Evolutionary conservation across 1,140 invertebrate species (phyloP).

Genomic region (Tachypleus tridentatus): DNA sequence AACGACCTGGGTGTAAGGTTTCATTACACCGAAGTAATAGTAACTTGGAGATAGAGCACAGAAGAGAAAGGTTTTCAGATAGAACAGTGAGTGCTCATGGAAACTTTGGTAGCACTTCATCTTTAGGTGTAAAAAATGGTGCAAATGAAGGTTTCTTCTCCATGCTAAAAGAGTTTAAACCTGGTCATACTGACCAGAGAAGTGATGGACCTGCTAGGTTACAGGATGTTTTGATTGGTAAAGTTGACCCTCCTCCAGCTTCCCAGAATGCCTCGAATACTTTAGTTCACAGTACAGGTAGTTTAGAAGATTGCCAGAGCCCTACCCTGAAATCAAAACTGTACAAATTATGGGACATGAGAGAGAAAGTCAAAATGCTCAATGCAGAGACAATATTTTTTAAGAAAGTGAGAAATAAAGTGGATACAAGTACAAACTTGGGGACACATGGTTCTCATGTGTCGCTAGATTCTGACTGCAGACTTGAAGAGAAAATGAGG

Average conservation of each 20-base stretch:
- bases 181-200: conserved; percentile 42
- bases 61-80: conserved; percentile 19
- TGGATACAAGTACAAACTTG: conserved; percentile 16
- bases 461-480: conserved; percentile 21
- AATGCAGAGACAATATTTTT: conserved; percentile 28
- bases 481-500: conserved; percentile 38
- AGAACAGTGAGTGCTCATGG: conserved; percentile 22
- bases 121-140: conserved; percentile 48
- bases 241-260: conserved; percentile 25
- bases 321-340: conserved; percentile 61
- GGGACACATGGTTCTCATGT: conserved; percentile 18
- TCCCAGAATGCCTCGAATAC: conserved; percentile 31
- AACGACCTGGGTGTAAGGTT: conserved; percentile 7
- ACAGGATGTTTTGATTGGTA: conserved; percentile 46
- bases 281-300: conserved; percentile 26
- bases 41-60: conserved; percentile 50
- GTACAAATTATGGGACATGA: conserved; percentile 51
- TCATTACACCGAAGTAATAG: conserved; percentile 47
- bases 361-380: conserved; percentile 25
- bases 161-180: conserved; percentile 56
- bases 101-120: conserved; percentile 50
- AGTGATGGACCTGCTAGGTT: conserved; percentile 42
- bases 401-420: conserved; percentile 20
- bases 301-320: conserved; percentile 39
- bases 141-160: conserved; percentile 57